Base-by-base conservation (phyloP, 2,888 invertebrate genomes). In the Agrotis segetum region DNA sequence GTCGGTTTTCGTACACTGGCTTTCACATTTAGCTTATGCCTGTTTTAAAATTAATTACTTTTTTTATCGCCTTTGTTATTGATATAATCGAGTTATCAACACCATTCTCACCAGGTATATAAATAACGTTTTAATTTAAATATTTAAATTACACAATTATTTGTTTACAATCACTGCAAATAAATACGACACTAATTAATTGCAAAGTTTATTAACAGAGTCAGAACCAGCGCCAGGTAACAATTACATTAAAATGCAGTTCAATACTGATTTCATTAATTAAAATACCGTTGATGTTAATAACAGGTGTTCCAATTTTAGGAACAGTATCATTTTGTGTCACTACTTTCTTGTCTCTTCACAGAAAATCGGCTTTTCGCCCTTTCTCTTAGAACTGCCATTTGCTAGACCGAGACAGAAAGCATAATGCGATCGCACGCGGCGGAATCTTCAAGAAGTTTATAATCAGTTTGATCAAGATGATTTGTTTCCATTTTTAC, bases 171-270 rank as follows among this genome's bases (percentile, higher is more conserved):
- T 55, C 9, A 63, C 17, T 34, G 16, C 47, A 52, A 72, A 55
- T 58, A 60, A 56, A 63, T 24, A 49, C 24, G 46, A 64, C 50
- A 72, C 67, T 79, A 61, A 69, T 67, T 67, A 44, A 50, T 40
- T 63, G 24, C 34, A 60, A 68, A 66, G n/a, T 66, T 61, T 55
- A 64, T 67, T 52, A 65, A 69, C 79, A 72, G 69, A 50, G 19
- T 56, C 77, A 53, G 63, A 67, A 49, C 61, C 64, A 53, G 63
- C 34, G 16, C 64, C 72, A 79, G 79, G 80, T 79, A 79, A 75
- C 1, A 2, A 63, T 34, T 74, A 47, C 2, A 44, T 53, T 59
- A 46, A 49, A 52, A 52, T 29, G 9, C 11, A 49, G 9, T 21
- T 49, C 16, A 72, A 55, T 56, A 21, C 7, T 49, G n/a, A 0